phyloP scores from a whole-genome alignment of 2,888 invertebrate species.

The Plutella xylostella region DNA sequence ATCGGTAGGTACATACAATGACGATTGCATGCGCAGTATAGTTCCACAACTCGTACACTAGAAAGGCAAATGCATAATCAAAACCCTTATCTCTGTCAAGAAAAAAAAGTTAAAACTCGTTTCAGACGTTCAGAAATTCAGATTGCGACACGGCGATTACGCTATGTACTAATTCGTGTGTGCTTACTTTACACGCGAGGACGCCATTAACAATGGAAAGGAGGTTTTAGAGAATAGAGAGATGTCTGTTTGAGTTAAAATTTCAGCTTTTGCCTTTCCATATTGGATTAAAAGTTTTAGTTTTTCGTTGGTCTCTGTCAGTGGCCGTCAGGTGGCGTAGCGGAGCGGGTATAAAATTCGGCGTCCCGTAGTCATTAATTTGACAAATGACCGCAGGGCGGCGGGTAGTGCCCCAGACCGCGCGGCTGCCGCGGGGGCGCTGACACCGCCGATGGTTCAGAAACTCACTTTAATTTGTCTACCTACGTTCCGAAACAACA shows the following conservation, averaged over 20 bases:
- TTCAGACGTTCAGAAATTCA: slow-evolving; percentile 33
- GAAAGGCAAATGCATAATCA: slow-evolving; percentile 28
- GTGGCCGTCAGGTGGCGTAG: slow-evolving; percentile 25
- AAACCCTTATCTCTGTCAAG: slow-evolving; percentile 34
- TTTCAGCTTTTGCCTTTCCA: too few relatives aligned
- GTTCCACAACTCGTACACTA: slow-evolving; percentile 29
- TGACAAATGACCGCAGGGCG: slow-evolving; percentile 49
- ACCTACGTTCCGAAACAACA: too few relatives aligned
- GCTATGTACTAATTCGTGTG: slow-evolving; percentile 40
- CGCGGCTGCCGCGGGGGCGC: not conserved
- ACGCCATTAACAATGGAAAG: slow-evolving; percentile 31
- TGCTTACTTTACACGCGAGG: slow-evolving; percentile 44
- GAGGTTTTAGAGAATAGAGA: slow-evolving; percentile 3
- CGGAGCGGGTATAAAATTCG: slow-evolving; percentile 34
- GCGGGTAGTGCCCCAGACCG: slow-evolving; percentile 20
- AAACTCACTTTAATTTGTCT: too few relatives aligned
- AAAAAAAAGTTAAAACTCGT: slow-evolving; percentile 36
- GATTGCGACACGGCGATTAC: slow-evolving; percentile 48
- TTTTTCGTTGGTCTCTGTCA: not conserved
- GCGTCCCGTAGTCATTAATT: slow-evolving; percentile 53
- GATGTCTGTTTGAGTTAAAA: too few relatives aligned
- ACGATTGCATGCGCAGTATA: not conserved
- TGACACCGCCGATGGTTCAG: too few relatives aligned
- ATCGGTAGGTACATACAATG: too few relatives aligned
- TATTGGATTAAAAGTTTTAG: too few relatives aligned